Conservation (phyloP, 1,140 invertebrate genomes). For the Batillaria attramentaria region DNA sequence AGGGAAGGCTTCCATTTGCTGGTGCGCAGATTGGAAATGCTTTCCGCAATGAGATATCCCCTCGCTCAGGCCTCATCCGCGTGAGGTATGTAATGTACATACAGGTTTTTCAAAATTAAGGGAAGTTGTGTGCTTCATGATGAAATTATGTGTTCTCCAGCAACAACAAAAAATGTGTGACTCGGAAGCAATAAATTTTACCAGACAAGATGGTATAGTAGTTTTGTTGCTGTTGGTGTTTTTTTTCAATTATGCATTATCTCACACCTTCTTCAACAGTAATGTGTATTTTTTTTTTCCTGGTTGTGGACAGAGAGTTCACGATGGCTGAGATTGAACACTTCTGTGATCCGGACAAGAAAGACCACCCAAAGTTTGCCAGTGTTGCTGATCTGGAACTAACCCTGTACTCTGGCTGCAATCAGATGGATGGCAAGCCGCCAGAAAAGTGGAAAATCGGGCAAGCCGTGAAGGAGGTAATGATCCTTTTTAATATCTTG, state of each 20-base stretch:
- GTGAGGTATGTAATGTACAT: constrained; percentile 78
- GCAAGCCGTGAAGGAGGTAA: constrained; percentile 73
- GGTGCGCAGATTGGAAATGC: constrained; percentile 98
- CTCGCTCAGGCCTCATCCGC: constrained; percentile 94
- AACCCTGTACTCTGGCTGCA: constrained; percentile 92
- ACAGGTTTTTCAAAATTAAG: not conserved
- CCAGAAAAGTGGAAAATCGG: constrained; percentile 66
- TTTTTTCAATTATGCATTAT: too few relatives aligned
- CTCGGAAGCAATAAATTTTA: too few relatives aligned
- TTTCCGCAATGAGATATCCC: constrained; percentile 99
- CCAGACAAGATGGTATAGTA: too few relatives aligned
- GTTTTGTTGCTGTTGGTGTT: too few relatives aligned
- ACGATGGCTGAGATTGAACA: constrained; percentile 99
- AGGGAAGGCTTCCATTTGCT: constrained; percentile 96
- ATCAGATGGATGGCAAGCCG: constrained; percentile 86
- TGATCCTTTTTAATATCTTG: constrained; percentile 28
- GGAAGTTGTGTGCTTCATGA: too few relatives aligned
- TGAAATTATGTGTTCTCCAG: too few relatives aligned
- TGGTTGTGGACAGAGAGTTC: constrained; percentile 81
- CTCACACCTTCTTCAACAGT: too few relatives aligned
- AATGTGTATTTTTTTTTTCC: too few relatives aligned
- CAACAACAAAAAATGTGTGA: too few relatives aligned
- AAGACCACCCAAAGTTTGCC: constrained; percentile 95
- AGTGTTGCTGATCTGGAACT: constrained; percentile 81
- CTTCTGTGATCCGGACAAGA: constrained; percentile 94